Evolutionary conservation across 2,113 vertebrate genomes (phyloP).

Genomic region (Syngnathus typhle): DNA sequence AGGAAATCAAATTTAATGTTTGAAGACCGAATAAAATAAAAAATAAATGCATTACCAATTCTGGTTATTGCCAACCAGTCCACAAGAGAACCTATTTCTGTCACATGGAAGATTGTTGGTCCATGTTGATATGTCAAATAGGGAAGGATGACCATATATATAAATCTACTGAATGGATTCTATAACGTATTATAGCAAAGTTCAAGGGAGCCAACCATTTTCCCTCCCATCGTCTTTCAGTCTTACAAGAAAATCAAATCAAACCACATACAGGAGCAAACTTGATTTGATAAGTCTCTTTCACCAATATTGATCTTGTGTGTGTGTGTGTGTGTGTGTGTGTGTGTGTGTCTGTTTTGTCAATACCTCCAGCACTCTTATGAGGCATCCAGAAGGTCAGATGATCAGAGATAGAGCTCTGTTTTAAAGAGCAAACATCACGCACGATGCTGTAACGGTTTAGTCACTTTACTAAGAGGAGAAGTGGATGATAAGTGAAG

Average conservation of each 20-base stretch:
- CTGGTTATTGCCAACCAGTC: background rate
- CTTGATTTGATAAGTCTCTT: constrained; percentile 42
- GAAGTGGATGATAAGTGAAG: constrained; percentile 5
- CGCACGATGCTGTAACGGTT: constrained; percentile 45
- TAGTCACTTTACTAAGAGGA: constrained; percentile 43
- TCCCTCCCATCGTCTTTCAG: constrained; percentile 5
- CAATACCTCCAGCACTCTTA: constrained; percentile 57
- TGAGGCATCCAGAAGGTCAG: constrained; percentile 64
- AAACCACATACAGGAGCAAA: constrained; percentile 35
- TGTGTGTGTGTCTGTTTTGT: constrained; percentile 20
- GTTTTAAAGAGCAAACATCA: constrained; percentile 56
- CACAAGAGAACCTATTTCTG: background rate
- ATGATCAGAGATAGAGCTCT: constrained; percentile 49
- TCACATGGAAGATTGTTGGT: background rate
- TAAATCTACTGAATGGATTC: background rate
- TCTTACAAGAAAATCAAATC: constrained; percentile 35
- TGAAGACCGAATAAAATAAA: background rate
- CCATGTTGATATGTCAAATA: background rate
- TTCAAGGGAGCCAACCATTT: constrained; percentile 24
- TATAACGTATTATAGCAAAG: constrained; percentile 13
- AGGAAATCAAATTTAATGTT: background rate
- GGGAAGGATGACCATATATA: background rate
- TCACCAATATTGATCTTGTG: constrained; percentile 12
- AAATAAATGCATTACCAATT: background rate
- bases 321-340: constrained; percentile 1